Base-by-base conservation (phyloP, 2,113 vertebrate genomes). In the Sander vitreus region DNA sequence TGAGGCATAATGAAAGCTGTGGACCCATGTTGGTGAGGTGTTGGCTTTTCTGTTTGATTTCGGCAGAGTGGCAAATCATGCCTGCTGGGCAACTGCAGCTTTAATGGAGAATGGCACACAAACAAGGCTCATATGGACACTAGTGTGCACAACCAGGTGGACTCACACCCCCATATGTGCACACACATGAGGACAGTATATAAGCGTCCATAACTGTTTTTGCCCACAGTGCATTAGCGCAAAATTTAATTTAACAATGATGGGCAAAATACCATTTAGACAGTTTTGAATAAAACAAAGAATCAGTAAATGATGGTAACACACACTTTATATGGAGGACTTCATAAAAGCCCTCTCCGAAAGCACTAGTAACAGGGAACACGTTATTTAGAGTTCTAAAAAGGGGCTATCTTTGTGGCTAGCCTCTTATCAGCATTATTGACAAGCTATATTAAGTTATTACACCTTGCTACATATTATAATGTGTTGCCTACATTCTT, bases 1-100 rank as follows among this genome's bases (percentile, higher is more conserved):
- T 84, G 94, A 85, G 81, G 83, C 88, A 93, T 96, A 94, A 94
- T 77, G 87, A 85, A 68, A 71, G 87, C 64, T 80, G 85, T 78
- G 86, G 88, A 86, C 76, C 77, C 16, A 14, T 76, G 80, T 65
- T 70, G 71, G 73, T 69, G 76, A 87, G 85, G 71, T 73, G 86
- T 80, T 72, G 84, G 86, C 72, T 53, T 23, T 68, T 59, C 64
- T 71, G 78, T 73, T 73, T 78, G 74, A 69, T 88, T 86, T 87
- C 65, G 62, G 83, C 83, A 57, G 73, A 79, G 87, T 86, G 89
- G 86, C 77, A 89, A 93, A 92, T 88, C 75, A 71, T 43, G 88
- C 83, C 89, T 70, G 88, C 80, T 72, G 84, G 86, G 85, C 87
- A 65, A 69, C 78, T 55, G 80, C 60, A 47, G 88, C 89, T 82